Evolutionary conservation across 2,113 vertebrate species (phyloP).

Genomic region (Sinocyclocheilus rhinocerous): DNA sequence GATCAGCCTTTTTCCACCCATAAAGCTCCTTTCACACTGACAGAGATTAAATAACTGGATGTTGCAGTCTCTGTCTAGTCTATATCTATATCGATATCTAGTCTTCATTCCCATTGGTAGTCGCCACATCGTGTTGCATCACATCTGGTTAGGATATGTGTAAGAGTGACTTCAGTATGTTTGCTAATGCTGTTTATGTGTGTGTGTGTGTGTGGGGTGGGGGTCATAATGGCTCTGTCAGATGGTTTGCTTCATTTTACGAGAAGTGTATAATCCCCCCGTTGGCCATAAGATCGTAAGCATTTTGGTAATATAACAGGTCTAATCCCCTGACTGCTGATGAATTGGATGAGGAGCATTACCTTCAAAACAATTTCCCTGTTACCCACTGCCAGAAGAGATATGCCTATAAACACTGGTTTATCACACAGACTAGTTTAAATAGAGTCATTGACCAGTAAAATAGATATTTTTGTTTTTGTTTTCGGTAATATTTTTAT

Average conservation of each 20-base stretch:
- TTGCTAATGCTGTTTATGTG: slow-evolving; percentile 29
- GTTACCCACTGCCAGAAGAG: slow-evolving; percentile 51
- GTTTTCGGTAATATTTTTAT: background rate
- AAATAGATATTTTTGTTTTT: background rate
- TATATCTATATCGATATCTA: background rate
- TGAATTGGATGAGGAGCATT: slow-evolving; percentile 69
- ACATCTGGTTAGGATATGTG: background rate
- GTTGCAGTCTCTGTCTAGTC: background rate
- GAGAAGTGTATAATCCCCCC: slow-evolving; percentile 68
- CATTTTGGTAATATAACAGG: slow-evolving; percentile 73
- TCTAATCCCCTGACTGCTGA: slow-evolving; percentile 68
- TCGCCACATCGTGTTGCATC: background rate
- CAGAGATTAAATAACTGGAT: background rate
- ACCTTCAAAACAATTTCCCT: slow-evolving; percentile 69
- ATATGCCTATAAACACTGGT: slow-evolving; percentile 56
- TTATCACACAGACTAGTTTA: slow-evolving; percentile 46
- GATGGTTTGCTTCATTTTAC: slow-evolving; percentile 62
- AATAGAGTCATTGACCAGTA: slow-evolving; percentile 36
- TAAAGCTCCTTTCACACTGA: background rate
- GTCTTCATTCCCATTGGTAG: background rate
- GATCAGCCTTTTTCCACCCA: background rate
- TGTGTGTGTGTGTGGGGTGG: background rate
- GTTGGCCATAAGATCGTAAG: slow-evolving; percentile 64
- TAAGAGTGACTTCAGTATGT: background rate
- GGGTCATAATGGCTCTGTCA: slow-evolving; percentile 26